Percentiles rank a stretch among this genome's conserved stretches.
Evolutionary conservation across 2,888 invertebrate species (phyloP).

Genomic region (Tethea ocularis): DNA sequence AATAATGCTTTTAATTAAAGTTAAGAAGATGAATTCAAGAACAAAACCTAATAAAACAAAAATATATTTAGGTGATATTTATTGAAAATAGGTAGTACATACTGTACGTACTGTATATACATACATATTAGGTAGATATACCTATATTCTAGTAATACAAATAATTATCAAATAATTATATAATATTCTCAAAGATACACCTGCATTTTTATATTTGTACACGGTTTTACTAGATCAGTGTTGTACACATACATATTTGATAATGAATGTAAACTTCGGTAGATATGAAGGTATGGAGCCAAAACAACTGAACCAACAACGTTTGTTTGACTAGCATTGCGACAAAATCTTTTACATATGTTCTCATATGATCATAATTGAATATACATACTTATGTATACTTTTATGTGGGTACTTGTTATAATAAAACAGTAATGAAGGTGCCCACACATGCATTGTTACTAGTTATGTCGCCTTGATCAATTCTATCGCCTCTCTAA

Average conservation of each 20-base stretch:
- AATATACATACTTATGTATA: not conserved
- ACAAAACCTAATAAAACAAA: no score
- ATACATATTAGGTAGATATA: no score
- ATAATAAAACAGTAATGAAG: conserved; percentile 2
- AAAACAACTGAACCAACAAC: conserved; percentile 5
- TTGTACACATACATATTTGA: not conserved
- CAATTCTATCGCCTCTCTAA: conserved; percentile 43
- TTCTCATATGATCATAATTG: not conserved
- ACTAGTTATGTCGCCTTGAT: conserved; percentile 51
- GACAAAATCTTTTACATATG: not conserved
- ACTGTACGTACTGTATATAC: no score
- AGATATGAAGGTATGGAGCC: not conserved
- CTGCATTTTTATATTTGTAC: not conserved
- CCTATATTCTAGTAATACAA: no score
- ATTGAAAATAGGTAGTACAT: no score
- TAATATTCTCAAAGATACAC: no score
- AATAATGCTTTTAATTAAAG: no score
- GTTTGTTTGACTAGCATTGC: not conserved
- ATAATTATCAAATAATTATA: no score
- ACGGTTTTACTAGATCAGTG: no score
- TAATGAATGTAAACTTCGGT: not conserved
- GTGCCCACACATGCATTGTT: conserved; percentile 54
- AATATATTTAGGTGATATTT: no score
- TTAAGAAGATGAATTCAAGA: no score
- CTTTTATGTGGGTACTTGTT: not conserved